Evolutionary conservation across 2,888 invertebrate genomes (phyloP).

Genomic region (Liposcelis brunnea): DNA sequence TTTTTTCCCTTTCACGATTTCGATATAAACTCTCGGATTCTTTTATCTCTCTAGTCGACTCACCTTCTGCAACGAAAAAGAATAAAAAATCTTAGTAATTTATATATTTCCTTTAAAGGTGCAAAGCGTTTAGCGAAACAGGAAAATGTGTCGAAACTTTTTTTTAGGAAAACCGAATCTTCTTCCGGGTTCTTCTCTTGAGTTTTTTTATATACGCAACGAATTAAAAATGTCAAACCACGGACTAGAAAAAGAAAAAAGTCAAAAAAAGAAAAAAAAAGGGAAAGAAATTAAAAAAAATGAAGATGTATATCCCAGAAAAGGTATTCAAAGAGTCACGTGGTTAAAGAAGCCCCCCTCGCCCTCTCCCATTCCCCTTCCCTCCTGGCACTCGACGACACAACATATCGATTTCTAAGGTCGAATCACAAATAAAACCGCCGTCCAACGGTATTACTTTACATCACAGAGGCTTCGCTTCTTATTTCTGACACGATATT

Average conservation of each 20-base stretch:
- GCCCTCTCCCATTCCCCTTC: not conserved
- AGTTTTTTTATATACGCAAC: not conserved
- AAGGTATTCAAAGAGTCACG: constrained; percentile 2
- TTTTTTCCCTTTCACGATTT: too few relatives aligned
- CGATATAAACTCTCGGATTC: too few relatives aligned
- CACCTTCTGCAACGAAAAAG: not conserved
- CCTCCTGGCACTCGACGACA: constrained; percentile 1
- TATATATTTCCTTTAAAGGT: too few relatives aligned
- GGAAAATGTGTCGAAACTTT: too few relatives aligned
- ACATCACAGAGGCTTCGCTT: not conserved
- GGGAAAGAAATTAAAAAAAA: not conserved
- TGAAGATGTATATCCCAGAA: not conserved
- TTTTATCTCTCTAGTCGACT: not conserved
- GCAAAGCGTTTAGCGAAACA: too few relatives aligned
- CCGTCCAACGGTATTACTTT: not conserved
- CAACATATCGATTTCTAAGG: constrained; percentile 1
- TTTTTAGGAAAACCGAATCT: too few relatives aligned
- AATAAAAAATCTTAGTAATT: not conserved
- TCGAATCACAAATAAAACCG: not conserved
- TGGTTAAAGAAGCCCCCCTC: not conserved
- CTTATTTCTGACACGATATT: not conserved
- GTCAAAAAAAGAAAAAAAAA: not conserved
- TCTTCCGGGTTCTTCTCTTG: too few relatives aligned
- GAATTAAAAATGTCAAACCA: not conserved
- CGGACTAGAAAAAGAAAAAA: not conserved